Percentiles rank a stretch among this genome's conserved stretches.
These are phyloP conservation scores for Ceyx melanurus DNA, from an alignment of 2,113 vertebrate genomes.

Conservation along the genomic window DNA sequence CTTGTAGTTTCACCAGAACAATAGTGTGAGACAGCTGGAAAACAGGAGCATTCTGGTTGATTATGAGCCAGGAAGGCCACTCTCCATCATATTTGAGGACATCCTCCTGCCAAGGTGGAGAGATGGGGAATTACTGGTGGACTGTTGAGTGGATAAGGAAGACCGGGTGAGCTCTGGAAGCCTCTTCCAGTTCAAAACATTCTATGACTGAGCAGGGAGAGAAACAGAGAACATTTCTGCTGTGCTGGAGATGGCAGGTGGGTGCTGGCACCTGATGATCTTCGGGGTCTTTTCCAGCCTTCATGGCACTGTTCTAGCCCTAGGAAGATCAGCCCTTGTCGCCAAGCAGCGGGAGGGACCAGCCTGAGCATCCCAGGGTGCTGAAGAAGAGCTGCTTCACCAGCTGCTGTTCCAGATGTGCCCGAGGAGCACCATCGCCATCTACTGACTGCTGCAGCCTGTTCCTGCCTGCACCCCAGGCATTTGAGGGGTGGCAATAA, in stretches of 20 bases:
- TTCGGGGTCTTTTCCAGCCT: background rate
- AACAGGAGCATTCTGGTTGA: background rate
- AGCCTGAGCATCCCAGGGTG: background rate
- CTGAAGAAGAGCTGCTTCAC: background rate
- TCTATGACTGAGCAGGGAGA: background rate
- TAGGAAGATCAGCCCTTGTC: background rate
- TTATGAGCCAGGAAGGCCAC: background rate
- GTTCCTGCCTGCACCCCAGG: fast-evolving
- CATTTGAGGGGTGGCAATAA: fast-evolving
- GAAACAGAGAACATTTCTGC: background rate
- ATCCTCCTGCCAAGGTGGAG: too few species aligned
- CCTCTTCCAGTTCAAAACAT: too few species aligned
- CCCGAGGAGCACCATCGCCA: constrained; percentile 44
- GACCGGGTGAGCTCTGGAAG: too few species aligned
- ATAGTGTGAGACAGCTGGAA: background rate
- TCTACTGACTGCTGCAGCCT: background rate
- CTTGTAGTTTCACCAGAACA: background rate
- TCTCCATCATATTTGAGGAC: too few species aligned
- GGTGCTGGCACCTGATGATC: background rate
- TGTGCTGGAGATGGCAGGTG: background rate
- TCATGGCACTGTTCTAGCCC: background rate
- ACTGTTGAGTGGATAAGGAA: too few species aligned
- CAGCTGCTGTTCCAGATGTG: constrained; percentile 13
- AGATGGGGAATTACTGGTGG: too few species aligned
- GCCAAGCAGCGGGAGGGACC: background rate